Evolutionary conservation across 2,113 vertebrate genomes (phyloP).

Genomic region (Origma solitaria): DNA sequence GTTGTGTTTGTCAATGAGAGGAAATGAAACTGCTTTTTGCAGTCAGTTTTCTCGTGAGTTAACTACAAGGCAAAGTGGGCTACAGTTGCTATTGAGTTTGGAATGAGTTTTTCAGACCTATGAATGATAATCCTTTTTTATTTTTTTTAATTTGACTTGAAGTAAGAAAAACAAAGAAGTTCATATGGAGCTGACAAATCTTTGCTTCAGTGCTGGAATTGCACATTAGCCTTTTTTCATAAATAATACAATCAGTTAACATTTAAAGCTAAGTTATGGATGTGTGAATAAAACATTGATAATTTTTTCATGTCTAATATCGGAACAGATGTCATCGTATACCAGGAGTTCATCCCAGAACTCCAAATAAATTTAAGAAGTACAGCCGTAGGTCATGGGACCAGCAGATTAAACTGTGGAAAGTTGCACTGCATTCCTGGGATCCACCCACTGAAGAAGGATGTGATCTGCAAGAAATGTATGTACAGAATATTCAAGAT

Average conservation of each 20-base stretch:
- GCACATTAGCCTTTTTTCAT: not conserved
- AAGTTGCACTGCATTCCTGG: constrained; percentile 92
- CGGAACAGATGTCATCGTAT: constrained; percentile 81
- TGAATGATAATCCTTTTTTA: not conserved
- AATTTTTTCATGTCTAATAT: not conserved
- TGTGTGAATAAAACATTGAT: not conserved
- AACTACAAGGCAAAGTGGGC: not conserved
- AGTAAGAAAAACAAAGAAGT: not conserved
- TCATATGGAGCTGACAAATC: not conserved
- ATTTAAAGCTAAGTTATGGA: not conserved
- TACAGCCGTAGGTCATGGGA: constrained; percentile 98
- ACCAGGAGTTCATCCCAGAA: constrained; percentile 88
- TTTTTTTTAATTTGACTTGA: not conserved
- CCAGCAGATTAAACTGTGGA: constrained; percentile 96
- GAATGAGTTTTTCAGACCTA: not conserved
- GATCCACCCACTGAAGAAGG: constrained; percentile 82
- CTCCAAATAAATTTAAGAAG: constrained; percentile 97
- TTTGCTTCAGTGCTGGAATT: not conserved
- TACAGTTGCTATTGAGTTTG: not conserved
- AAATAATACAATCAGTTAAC: not conserved
- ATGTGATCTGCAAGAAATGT: constrained; percentile 81
- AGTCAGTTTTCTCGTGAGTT: not conserved
- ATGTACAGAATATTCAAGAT: constrained; percentile 14
- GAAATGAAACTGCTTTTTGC: not conserved
- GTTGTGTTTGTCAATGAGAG: not conserved